Conservation (phyloP, 2,888 invertebrate species). For the Capitulum mitella region DNA sequence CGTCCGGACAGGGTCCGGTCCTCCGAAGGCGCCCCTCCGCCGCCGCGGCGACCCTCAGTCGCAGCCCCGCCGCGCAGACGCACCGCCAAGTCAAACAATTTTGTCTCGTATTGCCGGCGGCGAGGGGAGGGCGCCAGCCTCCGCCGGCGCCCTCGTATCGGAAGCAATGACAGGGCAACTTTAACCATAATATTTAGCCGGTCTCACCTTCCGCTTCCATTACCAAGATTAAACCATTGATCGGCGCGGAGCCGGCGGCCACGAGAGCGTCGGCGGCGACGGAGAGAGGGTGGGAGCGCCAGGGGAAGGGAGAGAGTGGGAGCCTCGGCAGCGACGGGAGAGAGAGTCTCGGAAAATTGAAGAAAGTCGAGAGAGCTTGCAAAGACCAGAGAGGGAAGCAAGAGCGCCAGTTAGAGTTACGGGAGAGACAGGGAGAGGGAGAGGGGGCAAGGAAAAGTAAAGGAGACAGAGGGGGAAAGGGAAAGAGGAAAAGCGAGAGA, state of each 20-base stretch:
- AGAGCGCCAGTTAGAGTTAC: too few species aligned
- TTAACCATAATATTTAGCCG: slow-evolving; percentile 23
- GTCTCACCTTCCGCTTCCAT: slow-evolving; percentile 21
- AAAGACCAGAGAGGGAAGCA: neutral
- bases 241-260: neutral
- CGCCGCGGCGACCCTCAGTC: neutral
- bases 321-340: neutral
- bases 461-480: neutral
- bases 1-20: neutral
- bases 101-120: neutral
- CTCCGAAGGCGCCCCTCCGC: neutral
- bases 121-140: neutral
- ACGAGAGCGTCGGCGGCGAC: neutral
- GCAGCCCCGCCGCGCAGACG: neutral
- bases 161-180: slow-evolving; percentile 24
- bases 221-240: slow-evolving; percentile 25
- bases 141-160: slow-evolving; percentile 1
- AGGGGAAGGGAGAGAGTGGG: neutral
- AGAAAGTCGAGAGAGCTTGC: neutral
- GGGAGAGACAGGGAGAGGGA: neutral
- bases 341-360: neutral
- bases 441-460: neutral
- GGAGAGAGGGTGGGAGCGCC: neutral
- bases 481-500: neutral
- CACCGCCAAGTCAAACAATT: neutral